Percentiles rank a stretch among this genome's conserved stretches.
These are phyloP conservation scores for Tachysurus fulvidraco DNA, from an alignment of 2,113 vertebrate genomes.

Conservation along the genomic window DNA sequence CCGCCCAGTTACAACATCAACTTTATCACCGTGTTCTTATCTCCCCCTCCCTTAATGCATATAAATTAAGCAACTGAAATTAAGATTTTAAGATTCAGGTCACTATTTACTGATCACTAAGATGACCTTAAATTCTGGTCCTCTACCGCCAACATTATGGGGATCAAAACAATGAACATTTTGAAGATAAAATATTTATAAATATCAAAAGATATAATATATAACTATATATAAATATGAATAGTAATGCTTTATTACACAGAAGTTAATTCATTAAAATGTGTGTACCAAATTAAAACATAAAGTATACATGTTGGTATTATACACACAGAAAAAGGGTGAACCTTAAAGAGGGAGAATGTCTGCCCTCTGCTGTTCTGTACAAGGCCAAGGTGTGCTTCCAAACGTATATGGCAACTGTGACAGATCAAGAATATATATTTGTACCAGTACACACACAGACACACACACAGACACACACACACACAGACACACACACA, in stretches of 20 bases:
- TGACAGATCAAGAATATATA: not conserved
- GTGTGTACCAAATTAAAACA: not conserved
- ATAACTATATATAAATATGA: too few relatives aligned
- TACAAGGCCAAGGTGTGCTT: not conserved
- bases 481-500: not conserved
- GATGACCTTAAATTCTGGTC: not conserved
- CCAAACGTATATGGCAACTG: not conserved
- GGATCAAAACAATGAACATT: not conserved
- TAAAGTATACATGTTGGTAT: not conserved
- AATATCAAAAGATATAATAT: too few relatives aligned
- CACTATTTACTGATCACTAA: not conserved
- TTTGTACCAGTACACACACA: too few relatives aligned
- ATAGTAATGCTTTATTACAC: not conserved
- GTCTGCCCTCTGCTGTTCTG: slow-evolving; percentile 53
- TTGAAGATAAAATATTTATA: not conserved
- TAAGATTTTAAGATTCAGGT: not conserved
- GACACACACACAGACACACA: not conserved
- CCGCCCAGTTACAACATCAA: not conserved
- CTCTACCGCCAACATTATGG: not conserved
- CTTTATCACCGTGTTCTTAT: not conserved
- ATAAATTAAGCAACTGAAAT: not conserved
- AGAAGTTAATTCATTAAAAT: not conserved
- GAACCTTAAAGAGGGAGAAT: slow-evolving; percentile 19
- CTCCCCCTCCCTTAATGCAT: not conserved
- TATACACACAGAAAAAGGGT: not conserved